These are phyloP conservation scores for Ypsolopha scabrella DNA, from an alignment of 2,888 invertebrate species.

Conservation along the genomic window DNA sequence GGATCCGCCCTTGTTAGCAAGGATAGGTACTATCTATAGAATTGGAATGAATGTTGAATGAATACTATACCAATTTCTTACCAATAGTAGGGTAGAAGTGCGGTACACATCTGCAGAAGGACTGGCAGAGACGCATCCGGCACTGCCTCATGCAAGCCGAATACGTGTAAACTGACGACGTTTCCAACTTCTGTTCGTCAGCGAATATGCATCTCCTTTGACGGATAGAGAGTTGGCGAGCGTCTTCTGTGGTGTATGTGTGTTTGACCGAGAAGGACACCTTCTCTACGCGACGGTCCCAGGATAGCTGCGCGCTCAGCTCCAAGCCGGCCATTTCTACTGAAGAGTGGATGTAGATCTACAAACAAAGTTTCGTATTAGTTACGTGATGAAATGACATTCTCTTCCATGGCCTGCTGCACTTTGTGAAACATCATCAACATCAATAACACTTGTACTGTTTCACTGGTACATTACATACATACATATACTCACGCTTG, in stretches of 20 bases:
- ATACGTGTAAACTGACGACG: slow-evolving; percentile 75
- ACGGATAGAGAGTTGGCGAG: slow-evolving; percentile 73
- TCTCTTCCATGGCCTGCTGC: too few relatives aligned
- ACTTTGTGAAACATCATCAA: too few relatives aligned
- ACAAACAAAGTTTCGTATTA: background rate
- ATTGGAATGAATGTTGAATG: too few relatives aligned
- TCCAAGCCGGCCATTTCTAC: slow-evolving; percentile 79
- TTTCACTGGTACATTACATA: too few relatives aligned
- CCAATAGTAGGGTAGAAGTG: slow-evolving; percentile 72
- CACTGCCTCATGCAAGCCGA: slow-evolving; percentile 82
- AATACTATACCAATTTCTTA: slow-evolving; percentile 1
- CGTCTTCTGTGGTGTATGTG: slow-evolving; percentile 82
- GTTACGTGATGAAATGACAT: too few relatives aligned
- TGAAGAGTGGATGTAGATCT: slow-evolving; percentile 75
- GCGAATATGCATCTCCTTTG: slow-evolving; percentile 81
- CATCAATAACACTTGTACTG: too few relatives aligned
- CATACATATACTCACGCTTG: too few relatives aligned
- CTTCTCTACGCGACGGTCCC: slow-evolving; percentile 73
- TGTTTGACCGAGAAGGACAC: slow-evolving; percentile 79
- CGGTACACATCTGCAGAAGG: slow-evolving; percentile 78
- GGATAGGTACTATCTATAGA: too few relatives aligned
- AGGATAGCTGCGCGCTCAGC: slow-evolving; percentile 76
- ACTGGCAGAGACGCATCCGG: slow-evolving; percentile 74
- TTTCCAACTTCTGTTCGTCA: slow-evolving; percentile 74
- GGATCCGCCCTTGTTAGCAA: too few relatives aligned